Evolutionary conservation across 23 tunicate genomes (phyloP), one percentile per base, ranked within the genome.

Genomic region (Trididemnum clinides): DNA sequence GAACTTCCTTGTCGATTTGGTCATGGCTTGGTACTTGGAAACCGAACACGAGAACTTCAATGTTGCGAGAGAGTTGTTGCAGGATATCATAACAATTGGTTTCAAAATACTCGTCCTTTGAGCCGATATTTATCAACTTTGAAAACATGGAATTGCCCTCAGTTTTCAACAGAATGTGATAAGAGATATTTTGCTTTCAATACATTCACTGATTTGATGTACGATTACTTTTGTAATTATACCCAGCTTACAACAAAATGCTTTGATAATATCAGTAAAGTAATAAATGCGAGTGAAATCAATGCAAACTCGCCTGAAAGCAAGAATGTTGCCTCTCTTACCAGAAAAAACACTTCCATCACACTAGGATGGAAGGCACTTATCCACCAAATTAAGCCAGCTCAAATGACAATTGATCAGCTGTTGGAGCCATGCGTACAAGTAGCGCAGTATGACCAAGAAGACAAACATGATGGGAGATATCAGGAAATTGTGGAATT

Each of bases 391-490:
- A 73, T 73, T 20, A 1, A 73, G 3, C 54, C 57, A 38, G 37
- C 80, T 36, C 31, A 73, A 73, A 37, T 73, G 57, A 36, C 80
- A 19, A 36, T 73, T 36, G 57, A 82, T 0, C 90, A 91, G 15
- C 36, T 85, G 63, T 19, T 64, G 33, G 28, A 71, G 29, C 96
- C 96, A 1, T 91, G 96, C 34, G 34, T 91, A 15, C 96, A 91
- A 82, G 85, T 91, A 0, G 96, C 96, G 0, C 50, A 80, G 54
- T 86, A 64, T 50, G 96, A 91, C 31, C 0, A 81, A 34, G 81
- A 74, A 72, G 72, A 81, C 22, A 72, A 51, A 5, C 69, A 79
- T n/a, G 51, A 71, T 0, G 87, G 84, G 0, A 72, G 85, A 22
- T 91, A 51, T 75, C 96, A 86, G 37, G 96, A 91, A 63, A 81